Base-by-base conservation (phyloP, 1,140 invertebrate species). In the Drosophila insularis region DNA sequence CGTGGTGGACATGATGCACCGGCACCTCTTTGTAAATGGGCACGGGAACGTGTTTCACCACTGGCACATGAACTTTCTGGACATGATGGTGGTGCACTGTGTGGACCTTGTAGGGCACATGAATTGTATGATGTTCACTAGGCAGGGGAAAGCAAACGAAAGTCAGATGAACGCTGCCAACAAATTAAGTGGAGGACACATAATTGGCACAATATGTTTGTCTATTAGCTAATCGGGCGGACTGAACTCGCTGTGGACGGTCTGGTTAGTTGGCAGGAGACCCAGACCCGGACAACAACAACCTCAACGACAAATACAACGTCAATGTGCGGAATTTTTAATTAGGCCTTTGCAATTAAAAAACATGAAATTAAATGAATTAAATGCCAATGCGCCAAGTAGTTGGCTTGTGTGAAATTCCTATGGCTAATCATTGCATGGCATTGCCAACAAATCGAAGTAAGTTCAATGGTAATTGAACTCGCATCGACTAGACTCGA, bases 81-180 rank as follows among this genome's bases (percentile, higher is more conserved):
- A 94, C 92, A 78, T 95, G 94, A 82, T 94, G 94, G 85, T 95
- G 94, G 80, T 95, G 94, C 4, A 95, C 93, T n/a, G 94, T 94
- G 76, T 95, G 94, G 5, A 95, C 93, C 27, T 95, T 92, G 81
- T 95, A 94, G 8, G 94, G 94, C 13, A 95, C 94, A 79, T 94
- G 94, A 67, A 95, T 93, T 0, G 93, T 92, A 39, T 93, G 91
- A 69, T 95, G 94, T 74, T 94, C 92, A 84, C 94, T 95, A 81
- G 32, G 91, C 53, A 67, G 62, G 14, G 56, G 69, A 73, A 78
- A 78, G 67, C 37, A n/a, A 73, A 54, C 63, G 66, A 86, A 87
- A 87, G 79, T 89, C 69, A 72, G 75, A 78, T 74, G 27, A 27
- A 10, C 14, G 3, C 2, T 50, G 43, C 43, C 43, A 50, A 50